Percentiles rank a stretch among this genome's conserved stretches.
These are phyloP conservation scores for Oryctolagus cuniculus DNA, from an alignment of 2,113 vertebrate species.

Conservation along the genomic window DNA sequence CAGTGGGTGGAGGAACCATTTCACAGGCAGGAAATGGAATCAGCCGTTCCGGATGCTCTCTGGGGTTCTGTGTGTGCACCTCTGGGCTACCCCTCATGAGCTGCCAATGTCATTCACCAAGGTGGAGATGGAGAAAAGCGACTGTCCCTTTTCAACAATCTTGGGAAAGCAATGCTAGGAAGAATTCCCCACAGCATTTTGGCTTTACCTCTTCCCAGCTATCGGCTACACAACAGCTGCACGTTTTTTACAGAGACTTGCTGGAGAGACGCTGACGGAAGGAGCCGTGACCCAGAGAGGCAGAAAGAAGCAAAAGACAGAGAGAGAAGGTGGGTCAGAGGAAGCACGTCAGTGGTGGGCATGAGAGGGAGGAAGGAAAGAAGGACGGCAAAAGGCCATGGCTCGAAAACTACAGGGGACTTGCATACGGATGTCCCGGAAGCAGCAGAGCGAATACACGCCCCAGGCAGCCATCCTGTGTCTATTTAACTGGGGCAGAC, in stretches of 20 bases:
- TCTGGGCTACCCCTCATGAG: slow-evolving; percentile 78
- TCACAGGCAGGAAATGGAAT: slow-evolving; percentile 68
- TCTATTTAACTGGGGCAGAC: neutral
- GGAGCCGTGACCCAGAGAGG: slow-evolving; percentile 84
- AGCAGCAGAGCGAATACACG: neutral
- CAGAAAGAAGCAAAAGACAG: slow-evolving; percentile 81
- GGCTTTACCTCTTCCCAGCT: slow-evolving; percentile 79
- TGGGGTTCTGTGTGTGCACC: slow-evolving; percentile 73
- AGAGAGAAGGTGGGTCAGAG: slow-evolving; percentile 84
- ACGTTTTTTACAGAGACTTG: slow-evolving; percentile 82
- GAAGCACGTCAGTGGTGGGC: slow-evolving; percentile 78
- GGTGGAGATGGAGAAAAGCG: slow-evolving; percentile 69
- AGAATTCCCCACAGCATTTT: slow-evolving; percentile 77
- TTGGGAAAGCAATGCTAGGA: slow-evolving; percentile 80
- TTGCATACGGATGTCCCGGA: neutral
- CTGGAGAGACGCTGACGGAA: slow-evolving; percentile 81
- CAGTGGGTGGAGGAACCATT: slow-evolving; percentile 16
- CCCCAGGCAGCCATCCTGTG: slow-evolving; percentile 16
- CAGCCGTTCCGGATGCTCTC: slow-evolving; percentile 72
- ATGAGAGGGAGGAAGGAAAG: slow-evolving; percentile 48
- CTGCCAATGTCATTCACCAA: slow-evolving; percentile 74
- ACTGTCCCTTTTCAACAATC: slow-evolving; percentile 73
- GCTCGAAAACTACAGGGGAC: slow-evolving; percentile 41
- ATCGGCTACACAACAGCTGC: slow-evolving; percentile 85
- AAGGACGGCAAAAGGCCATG: slow-evolving; percentile 57